Percentiles rank a stretch among this genome's conserved stretches.
phyloP scores from a whole-genome alignment of 92 coral and sea anemone species.

The Epizoanthus illoricatus region DNA sequence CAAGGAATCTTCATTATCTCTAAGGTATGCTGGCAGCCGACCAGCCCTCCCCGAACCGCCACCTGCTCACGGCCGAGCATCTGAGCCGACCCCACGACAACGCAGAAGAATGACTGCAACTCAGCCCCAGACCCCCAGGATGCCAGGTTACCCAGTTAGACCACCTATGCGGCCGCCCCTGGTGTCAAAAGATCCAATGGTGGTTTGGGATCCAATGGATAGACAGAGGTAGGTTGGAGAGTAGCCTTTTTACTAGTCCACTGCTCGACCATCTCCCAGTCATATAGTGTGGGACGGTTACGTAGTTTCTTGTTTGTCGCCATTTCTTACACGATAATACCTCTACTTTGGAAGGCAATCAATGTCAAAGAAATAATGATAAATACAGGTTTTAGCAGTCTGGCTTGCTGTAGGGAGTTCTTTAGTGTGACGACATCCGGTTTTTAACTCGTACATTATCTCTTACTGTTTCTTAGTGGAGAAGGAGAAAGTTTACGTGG shows the following conservation, averaged over 20 bases:
- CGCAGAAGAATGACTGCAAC: slow-evolving; percentile 78
- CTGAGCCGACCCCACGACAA: slow-evolving; percentile 95
- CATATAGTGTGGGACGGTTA: too few relatives aligned
- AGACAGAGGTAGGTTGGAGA: slow-evolving; percentile 74
- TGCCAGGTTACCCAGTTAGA: slow-evolving; percentile 78
- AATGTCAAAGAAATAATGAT: neutral
- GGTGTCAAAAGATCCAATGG: slow-evolving; percentile 92
- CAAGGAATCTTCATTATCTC: neutral
- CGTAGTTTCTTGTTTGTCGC: too few relatives aligned
- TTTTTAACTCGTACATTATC: too few relatives aligned
- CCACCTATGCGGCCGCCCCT: slow-evolving; percentile 84
- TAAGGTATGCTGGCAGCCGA: slow-evolving; percentile 72
- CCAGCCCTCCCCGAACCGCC: slow-evolving; percentile 97
- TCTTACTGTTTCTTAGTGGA: too few relatives aligned
- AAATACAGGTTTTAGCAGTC: too few relatives aligned
- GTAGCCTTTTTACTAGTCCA: neutral
- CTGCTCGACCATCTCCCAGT: neutral
- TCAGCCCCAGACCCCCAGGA: slow-evolving; percentile 70
- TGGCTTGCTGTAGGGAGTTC: too few relatives aligned
- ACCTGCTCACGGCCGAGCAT: slow-evolving; percentile 96
- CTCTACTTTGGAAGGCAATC: neutral
- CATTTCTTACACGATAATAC: neutral
- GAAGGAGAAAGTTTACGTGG: too few relatives aligned
- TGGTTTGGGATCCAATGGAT: slow-evolving; percentile 99
- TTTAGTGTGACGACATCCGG: too few relatives aligned